Evolutionary conservation across 2,113 vertebrate species (phyloP), one percentile per base, ranked within the genome.

Genomic region (Lepus americanus): DNA sequence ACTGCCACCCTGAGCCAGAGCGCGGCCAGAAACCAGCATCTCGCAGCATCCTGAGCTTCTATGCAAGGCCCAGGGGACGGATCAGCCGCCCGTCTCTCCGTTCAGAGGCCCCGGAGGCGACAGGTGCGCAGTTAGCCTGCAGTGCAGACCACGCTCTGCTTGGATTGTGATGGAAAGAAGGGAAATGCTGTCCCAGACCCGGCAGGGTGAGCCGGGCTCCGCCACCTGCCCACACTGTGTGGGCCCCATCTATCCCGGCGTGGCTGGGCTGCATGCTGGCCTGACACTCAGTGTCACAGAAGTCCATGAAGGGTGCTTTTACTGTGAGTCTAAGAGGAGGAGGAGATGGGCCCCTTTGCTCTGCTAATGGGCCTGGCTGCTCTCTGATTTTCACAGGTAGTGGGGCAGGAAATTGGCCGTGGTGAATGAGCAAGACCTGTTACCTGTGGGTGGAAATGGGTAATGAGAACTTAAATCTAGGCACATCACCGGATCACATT

Each of bases 381-480:
- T 12, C 0, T 1, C 4, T 8, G 74, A 12, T 51, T 44, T 49
- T 85, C 88, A 96, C 93, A 17, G 84, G 85, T 6, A 85, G 76
- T 3, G 16, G 81, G 93, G 92, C 93, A 93, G 95, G 96, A 95
- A 61, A 20, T 94, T 95, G 93, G 95, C 97, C 0, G 0, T 0
- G 87, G 94, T 33, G 64, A 89, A 73, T 27, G 5, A 96, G 92
- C 8, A 0, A 0, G 72, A 91, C 95, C 87, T n/a, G 86, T 95
- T 94, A 92, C 90, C 53, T 66, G 84, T 64, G 85, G 89, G 93
- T 89, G 36, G 95, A 95, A 76, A 6, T 17, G n/a, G 92, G 87
- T 94, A 87, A 63, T 95, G 95, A 53, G 86, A 80, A 36, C n/a
- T 97, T 87, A 29, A 85, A 61, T 81, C 67, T 59, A 66, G 90